These are phyloP conservation scores for Dusona sp. DNA, from an alignment of 2,888 invertebrate genomes.

Conservation along the genomic window DNA sequence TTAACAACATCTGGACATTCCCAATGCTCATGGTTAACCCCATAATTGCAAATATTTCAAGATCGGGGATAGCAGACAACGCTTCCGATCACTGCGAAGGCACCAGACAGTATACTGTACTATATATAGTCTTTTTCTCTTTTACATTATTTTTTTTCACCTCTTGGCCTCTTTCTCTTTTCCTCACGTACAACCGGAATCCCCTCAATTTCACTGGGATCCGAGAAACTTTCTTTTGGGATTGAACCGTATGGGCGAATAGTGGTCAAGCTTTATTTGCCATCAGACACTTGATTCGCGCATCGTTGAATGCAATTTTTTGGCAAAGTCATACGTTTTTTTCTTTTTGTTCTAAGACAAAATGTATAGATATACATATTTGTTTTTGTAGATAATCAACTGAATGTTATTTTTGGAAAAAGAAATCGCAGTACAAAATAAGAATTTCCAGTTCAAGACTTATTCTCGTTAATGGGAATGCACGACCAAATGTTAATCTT, in stretches of 20 bases:
- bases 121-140: not conserved
- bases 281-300: not conserved
- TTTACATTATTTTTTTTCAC: not conserved
- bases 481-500: not conserved
- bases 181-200: conserved; percentile 44
- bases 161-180: conserved; percentile 4
- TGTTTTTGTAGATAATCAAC: not conserved
- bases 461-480: not conserved
- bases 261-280: not conserved
- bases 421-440: not conserved
- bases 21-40: not conserved
- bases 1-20: not conserved
- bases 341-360: not conserved
- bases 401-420: not conserved
- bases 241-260: conserved; percentile 18
- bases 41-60: not conserved
- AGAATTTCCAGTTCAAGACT: not conserved
- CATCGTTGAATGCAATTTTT: not conserved
- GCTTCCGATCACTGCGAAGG: not conserved
- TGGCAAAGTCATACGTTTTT: not conserved
- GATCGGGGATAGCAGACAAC: not conserved
- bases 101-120: conserved; percentile 15
- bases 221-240: not conserved
- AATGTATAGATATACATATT: not conserved
- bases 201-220: conserved; percentile 49